Percentiles rank a stretch among this genome's conserved stretches.
These are phyloP conservation scores for Nudaria mundana DNA, from an alignment of 2,888 invertebrate genomes.

Conservation along the genomic window DNA sequence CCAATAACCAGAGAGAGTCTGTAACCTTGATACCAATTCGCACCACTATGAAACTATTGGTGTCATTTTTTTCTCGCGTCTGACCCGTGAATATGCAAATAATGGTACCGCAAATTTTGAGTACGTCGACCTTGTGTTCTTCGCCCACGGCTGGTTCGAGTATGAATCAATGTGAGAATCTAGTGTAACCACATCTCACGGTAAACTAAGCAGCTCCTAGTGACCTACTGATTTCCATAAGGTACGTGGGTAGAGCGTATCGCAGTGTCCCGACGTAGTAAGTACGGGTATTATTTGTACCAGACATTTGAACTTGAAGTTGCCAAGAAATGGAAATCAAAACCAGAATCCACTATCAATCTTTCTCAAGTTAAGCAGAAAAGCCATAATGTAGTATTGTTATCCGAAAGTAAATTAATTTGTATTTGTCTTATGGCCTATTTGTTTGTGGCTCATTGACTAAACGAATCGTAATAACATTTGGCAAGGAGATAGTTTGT, in stretches of 20 bases:
- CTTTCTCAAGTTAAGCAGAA: too few relatives aligned
- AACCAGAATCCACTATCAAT: too few relatives aligned
- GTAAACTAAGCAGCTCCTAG: constrained; percentile 60
- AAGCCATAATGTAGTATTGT: constrained; percentile 1
- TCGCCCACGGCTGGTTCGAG: constrained; percentile 54
- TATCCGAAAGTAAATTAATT: too few relatives aligned
- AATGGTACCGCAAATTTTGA: constrained; percentile 73
- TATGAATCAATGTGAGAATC: constrained; percentile 65
- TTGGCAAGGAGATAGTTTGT: too few relatives aligned
- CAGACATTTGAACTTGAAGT: constrained; percentile 27
- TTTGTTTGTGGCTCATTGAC: too few relatives aligned
- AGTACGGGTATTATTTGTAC: constrained; percentile 24
- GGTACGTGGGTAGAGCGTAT: constrained; percentile 55
- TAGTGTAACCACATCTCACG: constrained; percentile 49
- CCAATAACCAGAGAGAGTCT: constrained; percentile 74
- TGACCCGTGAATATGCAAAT: constrained; percentile 71
- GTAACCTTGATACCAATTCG: constrained; percentile 76
- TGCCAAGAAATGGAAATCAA: too few relatives aligned
- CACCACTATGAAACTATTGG: constrained; percentile 61
- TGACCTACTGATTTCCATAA: constrained; percentile 79
- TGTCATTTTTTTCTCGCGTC: constrained; percentile 72
- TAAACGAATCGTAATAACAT: too few relatives aligned
- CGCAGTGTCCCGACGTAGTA: constrained; percentile 34
- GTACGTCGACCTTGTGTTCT: constrained; percentile 73
- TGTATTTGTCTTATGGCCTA: too few relatives aligned